Percentiles rank a stretch among this genome's conserved stretches.
Evolutionary conservation across 2,113 vertebrate genomes (phyloP).

Genomic region (Aspiorhynchus laticeps): DNA sequence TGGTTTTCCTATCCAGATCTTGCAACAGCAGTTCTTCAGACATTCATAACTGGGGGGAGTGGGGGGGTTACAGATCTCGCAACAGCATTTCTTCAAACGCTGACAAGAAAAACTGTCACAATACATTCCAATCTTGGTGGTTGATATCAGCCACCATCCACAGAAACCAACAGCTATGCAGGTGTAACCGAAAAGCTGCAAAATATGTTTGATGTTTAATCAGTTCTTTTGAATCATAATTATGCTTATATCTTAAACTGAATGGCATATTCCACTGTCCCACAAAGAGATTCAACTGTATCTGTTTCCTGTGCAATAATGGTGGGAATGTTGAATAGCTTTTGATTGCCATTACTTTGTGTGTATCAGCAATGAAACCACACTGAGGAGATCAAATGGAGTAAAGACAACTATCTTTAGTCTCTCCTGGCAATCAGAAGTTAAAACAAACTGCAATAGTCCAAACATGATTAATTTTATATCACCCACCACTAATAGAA

Average conservation of each 20-base stretch:
- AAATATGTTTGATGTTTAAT: background rate
- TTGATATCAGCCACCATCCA: conserved; percentile 1
- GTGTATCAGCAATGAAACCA: no score
- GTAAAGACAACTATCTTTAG: no score
- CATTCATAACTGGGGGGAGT: background rate
- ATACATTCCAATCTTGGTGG: background rate
- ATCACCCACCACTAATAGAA: background rate
- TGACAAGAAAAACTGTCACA: background rate
- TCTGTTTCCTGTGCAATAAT: background rate
- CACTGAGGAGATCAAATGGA: no score
- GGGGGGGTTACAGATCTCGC: no score
- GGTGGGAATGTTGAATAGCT: background rate
- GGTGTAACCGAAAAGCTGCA: background rate
- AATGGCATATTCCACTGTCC: no score
- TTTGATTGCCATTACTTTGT: background rate
- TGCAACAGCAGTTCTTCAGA: background rate
- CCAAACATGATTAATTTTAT: no score
- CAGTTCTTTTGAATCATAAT: background rate
- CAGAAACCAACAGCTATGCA: background rate
- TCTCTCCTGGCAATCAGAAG: no score
- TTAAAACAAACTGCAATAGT: no score
- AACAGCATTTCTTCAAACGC: background rate
- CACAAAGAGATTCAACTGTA: background rate
- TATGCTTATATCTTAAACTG: background rate
- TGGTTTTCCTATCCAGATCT: background rate